Evolutionary conservation across 2,888 invertebrate genomes (phyloP).

Genomic region (Tipula helvola): DNA sequence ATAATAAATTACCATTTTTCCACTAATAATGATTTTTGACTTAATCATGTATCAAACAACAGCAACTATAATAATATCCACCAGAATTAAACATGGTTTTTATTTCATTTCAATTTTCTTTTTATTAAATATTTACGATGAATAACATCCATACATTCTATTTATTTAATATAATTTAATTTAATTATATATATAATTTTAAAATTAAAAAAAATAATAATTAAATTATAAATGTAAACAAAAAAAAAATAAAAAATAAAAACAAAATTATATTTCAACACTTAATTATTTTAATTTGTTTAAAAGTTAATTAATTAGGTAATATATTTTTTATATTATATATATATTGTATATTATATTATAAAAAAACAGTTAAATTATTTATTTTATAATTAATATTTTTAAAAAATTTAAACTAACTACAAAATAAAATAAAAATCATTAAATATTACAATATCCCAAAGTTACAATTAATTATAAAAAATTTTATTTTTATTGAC

Average conservation of each 20-base stretch:
- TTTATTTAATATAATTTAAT: neutral
- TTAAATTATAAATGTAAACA: neutral
- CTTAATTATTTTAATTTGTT: neutral
- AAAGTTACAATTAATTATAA: neutral
- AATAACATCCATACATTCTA: neutral
- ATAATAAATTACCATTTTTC: too few species aligned
- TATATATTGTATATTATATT: neutral
- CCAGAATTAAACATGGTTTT: too few species aligned
- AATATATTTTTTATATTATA: neutral
- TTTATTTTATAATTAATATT: neutral
- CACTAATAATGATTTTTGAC: too few species aligned
- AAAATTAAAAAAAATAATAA: neutral
- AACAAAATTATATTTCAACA: slow-evolving; percentile 4
- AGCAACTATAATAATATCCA: too few species aligned
- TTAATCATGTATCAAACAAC: too few species aligned
- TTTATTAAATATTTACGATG: slow-evolving; percentile 4
- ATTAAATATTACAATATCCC: neutral
- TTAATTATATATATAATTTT: neutral
- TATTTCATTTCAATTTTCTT: neutral
- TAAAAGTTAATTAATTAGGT: neutral
- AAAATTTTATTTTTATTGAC: neutral
- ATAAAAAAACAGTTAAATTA: neutral
- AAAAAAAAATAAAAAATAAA: neutral
- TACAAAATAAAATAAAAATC: neutral
- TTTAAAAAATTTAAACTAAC: neutral